These are phyloP conservation scores for Eubucco bourcierii DNA, from an alignment of 2,113 vertebrate species.

Conservation along the genomic window DNA sequence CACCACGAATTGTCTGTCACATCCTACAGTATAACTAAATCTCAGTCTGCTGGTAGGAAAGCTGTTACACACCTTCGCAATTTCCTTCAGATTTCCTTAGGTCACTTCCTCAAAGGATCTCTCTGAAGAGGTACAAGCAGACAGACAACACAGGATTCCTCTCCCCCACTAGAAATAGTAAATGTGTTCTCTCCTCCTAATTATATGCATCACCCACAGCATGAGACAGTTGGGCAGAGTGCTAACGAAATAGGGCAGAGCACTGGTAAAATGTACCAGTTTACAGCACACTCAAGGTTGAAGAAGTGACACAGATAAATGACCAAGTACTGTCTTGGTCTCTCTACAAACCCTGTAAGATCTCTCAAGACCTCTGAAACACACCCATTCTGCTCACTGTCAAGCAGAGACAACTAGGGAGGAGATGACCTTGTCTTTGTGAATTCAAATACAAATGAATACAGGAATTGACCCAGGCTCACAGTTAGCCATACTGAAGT, in stretches of 20 bases:
- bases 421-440: background rate
- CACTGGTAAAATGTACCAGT: background rate
- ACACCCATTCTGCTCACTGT: fast-evolving
- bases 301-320: background rate
- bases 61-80: constrained; percentile 10
- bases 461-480: background rate
- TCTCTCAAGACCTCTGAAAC: background rate
- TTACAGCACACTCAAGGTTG: background rate
- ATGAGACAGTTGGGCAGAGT: background rate
- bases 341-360: background rate
- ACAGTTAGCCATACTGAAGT: background rate
- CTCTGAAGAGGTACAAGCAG: background rate
- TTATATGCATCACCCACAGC: background rate
- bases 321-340: background rate
- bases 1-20: constrained; percentile 36
- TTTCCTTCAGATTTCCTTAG: constrained; percentile 25
- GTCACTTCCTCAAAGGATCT: background rate
- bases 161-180: background rate
- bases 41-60: constrained; percentile 2
- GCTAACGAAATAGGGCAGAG: background rate
- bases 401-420: background rate
- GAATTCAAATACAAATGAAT: background rate
- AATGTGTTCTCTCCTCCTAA: background rate
- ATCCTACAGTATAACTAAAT: constrained; percentile 35
- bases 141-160: background rate